Evolutionary conservation across 2,888 invertebrate genomes (phyloP), one percentile per base, ranked within the genome.

Genomic region (Azorinus chamasolen): DNA sequence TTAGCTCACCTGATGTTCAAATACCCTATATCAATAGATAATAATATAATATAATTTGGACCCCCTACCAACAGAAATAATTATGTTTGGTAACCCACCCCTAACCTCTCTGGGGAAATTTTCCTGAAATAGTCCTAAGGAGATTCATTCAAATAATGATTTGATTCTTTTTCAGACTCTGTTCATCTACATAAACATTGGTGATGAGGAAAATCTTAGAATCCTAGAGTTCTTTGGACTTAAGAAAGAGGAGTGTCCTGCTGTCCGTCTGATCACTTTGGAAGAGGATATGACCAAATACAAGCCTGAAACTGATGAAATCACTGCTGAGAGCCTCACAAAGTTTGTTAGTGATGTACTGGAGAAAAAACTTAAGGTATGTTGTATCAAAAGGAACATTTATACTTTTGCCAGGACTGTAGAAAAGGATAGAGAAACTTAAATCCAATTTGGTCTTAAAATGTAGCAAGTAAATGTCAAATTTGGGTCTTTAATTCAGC

Each of bases 141-240:
- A 32, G 32, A 32, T 4, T 10, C 10, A 10, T 32, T 32, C 10
- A 45, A 45, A 8, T 5, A 45, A 12, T 45, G 14, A 4, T 8
- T n/a, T 20, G 10, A 18, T 1, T n/a, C 46, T 59, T 25, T 58
- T 76, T 10, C 85, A 96, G 95, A 96, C 99, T 89, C 95, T 99
- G 91, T 97, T 98, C 90, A 99, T 99, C 37, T 97, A 97, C 89
- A 97, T 99, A 93, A 96, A 99, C 93, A 96, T 97, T 57, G 98
- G 97, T 91, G 97, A 98, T 92, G 97, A 97, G 92, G 99, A 99
- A 93, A 99, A 99, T 94, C 96, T 96, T 89, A 95, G 99, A 91
- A 99, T 99, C 93, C 95, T 99, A 93, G 99, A 99, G 94, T 99
- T 99, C 97, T 99, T 99, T 94, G 99, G 99, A 88, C 96, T 99